These are phyloP conservation scores for Caranx ignobilis DNA, from an alignment of 2,113 vertebrate genomes.

Conservation along the genomic window DNA sequence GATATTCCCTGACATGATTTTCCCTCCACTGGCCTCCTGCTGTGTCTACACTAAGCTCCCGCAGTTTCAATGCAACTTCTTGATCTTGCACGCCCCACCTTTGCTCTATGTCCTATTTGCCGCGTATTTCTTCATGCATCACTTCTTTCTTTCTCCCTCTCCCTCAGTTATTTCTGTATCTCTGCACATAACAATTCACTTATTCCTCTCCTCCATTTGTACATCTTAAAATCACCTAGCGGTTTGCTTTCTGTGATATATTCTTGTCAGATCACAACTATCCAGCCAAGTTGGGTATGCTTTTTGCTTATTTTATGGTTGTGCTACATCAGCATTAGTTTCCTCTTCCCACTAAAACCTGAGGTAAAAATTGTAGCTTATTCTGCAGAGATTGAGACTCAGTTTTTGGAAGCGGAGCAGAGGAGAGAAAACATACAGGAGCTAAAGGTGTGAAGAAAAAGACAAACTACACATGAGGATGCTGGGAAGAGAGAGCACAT, in stretches of 20 bases:
- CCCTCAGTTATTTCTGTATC: conserved; percentile 26
- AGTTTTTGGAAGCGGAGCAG: conserved; percentile 17
- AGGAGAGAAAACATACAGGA: conserved; percentile 16
- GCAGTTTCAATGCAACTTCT: conserved; percentile 43
- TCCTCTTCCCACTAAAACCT: conserved; percentile 28
- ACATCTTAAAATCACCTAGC: conserved; percentile 39
- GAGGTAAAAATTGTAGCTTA: conserved; percentile 31
- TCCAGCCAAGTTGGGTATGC: conserved; percentile 35
- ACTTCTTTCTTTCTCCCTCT: conserved; percentile 18
- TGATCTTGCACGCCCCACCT: conserved; percentile 57
- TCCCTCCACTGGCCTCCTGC: conserved; percentile 47
- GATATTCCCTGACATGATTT: conserved; percentile 70
- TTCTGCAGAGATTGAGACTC: conserved; percentile 10
- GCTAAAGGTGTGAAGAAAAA: conserved; percentile 12
- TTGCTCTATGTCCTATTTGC: conserved; percentile 32
- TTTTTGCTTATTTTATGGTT: conserved; percentile 37
- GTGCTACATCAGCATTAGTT: conserved; percentile 13
- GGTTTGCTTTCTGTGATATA: conserved; percentile 55
- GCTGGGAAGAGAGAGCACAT: conserved; percentile 23
- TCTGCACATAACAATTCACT: conserved; percentile 25
- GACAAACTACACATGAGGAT: conserved; percentile 21
- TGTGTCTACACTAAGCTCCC: conserved; percentile 60
- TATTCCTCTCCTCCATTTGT: conserved; percentile 12
- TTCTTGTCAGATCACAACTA: conserved; percentile 35
- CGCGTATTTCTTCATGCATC: conserved; percentile 47